phyloP scores from a whole-genome alignment of 2,797 vertebrate species.

The Hoplostethus atlanticus region DNA sequence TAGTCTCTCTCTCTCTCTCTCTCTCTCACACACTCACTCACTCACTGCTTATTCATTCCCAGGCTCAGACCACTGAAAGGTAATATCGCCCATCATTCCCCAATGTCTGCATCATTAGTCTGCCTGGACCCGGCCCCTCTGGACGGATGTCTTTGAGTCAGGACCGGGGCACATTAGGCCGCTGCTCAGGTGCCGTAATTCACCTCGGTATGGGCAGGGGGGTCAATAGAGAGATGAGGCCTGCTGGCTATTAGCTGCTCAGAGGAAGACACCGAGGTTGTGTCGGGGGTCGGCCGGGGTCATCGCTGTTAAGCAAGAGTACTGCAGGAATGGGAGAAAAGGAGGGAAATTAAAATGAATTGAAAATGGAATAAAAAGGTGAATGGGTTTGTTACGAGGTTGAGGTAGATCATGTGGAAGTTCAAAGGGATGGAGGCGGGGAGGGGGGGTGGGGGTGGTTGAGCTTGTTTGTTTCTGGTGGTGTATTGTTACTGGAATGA shows the following conservation, averaged over 20 bases:
- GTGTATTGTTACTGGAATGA: neutral
- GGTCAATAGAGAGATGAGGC: slow-evolving; percentile 81
- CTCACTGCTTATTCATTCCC: slow-evolving; percentile 26
- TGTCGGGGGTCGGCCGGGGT: slow-evolving; percentile 68
- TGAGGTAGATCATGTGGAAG: slow-evolving; percentile 27
- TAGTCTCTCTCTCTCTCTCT: slow-evolving; percentile 33
- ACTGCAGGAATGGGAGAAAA: slow-evolving; percentile 20
- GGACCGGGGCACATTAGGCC: slow-evolving; percentile 72
- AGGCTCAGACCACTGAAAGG: slow-evolving; percentile 48
- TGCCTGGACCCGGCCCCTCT: slow-evolving; percentile 59
- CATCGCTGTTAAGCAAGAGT: slow-evolving; percentile 64
- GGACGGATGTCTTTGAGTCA: slow-evolving; percentile 77
- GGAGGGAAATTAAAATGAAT: slow-evolving; percentile 68
- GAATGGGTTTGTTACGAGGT: slow-evolving; percentile 52
- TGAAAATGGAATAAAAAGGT: slow-evolving; percentile 45
- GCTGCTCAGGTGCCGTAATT: slow-evolving; percentile 80
- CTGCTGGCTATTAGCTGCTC: slow-evolving; percentile 76
- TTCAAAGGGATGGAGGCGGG: slow-evolving; percentile 2
- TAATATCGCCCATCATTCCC: slow-evolving; percentile 79
- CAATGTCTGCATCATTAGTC: slow-evolving; percentile 79
- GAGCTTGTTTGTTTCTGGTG: slow-evolving; percentile 11
- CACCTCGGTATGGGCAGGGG: slow-evolving; percentile 69
- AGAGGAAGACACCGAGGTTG: slow-evolving; percentile 73
- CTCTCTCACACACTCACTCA: slow-evolving; percentile 7
- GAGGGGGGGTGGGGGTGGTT: neutral